A percentile compares a stretch with the other conserved stretches of the same genome.
These are phyloP conservation scores for Holacanthus passer DNA, from an alignment of 2,113 vertebrate genomes.

Conservation along the genomic window DNA sequence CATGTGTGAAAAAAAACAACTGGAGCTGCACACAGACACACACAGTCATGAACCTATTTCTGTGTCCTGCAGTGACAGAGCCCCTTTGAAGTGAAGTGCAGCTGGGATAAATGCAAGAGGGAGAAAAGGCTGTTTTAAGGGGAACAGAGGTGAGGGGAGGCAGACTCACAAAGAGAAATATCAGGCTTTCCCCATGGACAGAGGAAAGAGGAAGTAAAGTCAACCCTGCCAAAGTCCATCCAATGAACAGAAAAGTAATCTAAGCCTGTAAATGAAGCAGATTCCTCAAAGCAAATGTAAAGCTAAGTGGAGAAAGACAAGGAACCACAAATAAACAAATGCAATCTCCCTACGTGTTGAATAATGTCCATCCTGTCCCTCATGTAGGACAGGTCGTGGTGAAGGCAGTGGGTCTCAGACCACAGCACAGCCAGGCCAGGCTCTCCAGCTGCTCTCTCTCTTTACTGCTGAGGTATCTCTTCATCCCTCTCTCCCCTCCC, in stretches of 20 bases:
- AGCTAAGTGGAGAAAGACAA: neutral
- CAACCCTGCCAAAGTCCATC: neutral
- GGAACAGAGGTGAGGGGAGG: constrained; percentile 6
- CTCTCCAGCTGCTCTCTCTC: constrained; percentile 25
- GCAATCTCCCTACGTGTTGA: constrained; percentile 51
- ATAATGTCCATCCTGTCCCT: constrained; percentile 57
- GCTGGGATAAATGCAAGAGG: constrained; percentile 46
- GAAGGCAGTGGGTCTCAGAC: neutral
- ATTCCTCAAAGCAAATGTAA: neutral
- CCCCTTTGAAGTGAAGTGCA: constrained; percentile 55
- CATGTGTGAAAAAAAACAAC: neutral
- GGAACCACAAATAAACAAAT: neutral
- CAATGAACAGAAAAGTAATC: neutral
- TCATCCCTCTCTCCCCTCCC: constrained; percentile 20
- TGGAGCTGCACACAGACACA: neutral
- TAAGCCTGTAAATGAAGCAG: neutral
- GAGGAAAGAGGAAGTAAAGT: constrained; percentile 36
- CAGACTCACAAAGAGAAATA: constrained; percentile 33
- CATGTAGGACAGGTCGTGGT: constrained; percentile 18
- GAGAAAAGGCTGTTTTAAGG: neutral
- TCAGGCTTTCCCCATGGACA: constrained; percentile 18
- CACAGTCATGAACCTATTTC: constrained; percentile 32
- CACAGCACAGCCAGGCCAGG: neutral
- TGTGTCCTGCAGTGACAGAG: constrained; percentile 40
- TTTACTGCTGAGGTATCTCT: constrained; percentile 8